Percentiles rank a stretch among this genome's conserved stretches.
Conservation (phyloP, 1,140 invertebrate species). For the Galendromus occidentalis region DNA sequence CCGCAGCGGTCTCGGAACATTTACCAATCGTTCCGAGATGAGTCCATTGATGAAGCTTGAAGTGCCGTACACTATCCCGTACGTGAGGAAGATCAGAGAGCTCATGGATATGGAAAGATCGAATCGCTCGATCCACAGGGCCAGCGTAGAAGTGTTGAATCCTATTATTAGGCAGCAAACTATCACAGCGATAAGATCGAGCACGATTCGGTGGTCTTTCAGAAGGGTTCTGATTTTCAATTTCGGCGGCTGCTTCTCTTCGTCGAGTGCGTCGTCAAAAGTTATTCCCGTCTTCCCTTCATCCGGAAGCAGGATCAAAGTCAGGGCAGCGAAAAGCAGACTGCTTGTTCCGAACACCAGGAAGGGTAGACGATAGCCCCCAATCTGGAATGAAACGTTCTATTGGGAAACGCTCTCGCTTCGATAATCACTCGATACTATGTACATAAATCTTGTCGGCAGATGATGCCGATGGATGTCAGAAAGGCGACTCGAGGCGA, state of each 20-base stretch:
- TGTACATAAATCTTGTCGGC: too few species aligned
- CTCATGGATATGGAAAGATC: not conserved
- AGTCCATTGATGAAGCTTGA: not conserved
- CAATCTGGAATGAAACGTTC: not conserved
- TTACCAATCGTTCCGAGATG: not conserved
- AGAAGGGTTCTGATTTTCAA: not conserved
- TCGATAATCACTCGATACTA: too few species aligned
- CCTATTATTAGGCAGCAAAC: slow-evolving; percentile 6
- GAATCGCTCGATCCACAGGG: not conserved
- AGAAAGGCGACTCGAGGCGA: too few species aligned
- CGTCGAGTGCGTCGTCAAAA: not conserved
- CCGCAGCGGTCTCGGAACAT: not conserved
- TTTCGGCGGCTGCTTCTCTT: not conserved
- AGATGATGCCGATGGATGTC: too few species aligned
- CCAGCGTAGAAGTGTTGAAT: not conserved
- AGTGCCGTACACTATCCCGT: not conserved
- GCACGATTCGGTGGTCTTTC: not conserved
- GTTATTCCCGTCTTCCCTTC: not conserved
- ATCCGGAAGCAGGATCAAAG: not conserved
- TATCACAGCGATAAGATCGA: not conserved
- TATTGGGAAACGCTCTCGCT: too few species aligned
- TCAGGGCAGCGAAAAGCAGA: not conserved
- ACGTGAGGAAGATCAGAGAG: not conserved
- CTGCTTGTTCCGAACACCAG: not conserved
- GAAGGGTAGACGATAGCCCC: not conserved